Conservation (phyloP, 2,888 invertebrate species). For the Nymphalis c-album region DNA sequence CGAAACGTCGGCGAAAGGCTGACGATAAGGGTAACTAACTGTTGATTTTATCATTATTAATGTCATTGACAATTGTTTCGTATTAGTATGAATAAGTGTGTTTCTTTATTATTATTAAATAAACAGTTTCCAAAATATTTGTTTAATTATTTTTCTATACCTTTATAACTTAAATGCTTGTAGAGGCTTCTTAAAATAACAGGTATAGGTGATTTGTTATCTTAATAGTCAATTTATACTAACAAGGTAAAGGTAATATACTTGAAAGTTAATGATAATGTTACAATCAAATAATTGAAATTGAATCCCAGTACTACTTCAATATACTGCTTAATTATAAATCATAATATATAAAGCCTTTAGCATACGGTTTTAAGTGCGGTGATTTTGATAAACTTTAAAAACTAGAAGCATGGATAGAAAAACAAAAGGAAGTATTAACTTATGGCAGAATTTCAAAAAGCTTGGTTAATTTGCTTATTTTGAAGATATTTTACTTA, state of each 20-base stretch:
- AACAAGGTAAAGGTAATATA: conserved; percentile 13
- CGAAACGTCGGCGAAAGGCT: conserved; percentile 67
- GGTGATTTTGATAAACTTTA: too few relatives aligned
- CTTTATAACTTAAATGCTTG: conserved; percentile 23
- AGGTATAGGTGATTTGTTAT: neutral
- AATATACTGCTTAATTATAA: too few relatives aligned
- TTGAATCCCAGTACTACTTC: too few relatives aligned
- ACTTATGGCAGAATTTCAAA: too few relatives aligned
- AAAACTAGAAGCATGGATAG: neutral
- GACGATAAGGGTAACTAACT: conserved; percentile 77
- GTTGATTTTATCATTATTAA: conserved; percentile 48
- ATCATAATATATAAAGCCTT: too few relatives aligned
- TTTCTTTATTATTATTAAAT: conserved; percentile 68
- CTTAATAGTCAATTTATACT: conserved; percentile 8
- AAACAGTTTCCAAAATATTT: conserved; percentile 67
- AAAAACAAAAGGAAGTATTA: neutral
- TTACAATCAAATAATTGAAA: too few relatives aligned
- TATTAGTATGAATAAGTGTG: conserved; percentile 65
- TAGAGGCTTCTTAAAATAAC: neutral
- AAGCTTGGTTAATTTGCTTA: too few relatives aligned
- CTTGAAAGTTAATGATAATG: neutral
- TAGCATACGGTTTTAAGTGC: too few relatives aligned
- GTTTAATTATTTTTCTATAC: conserved; percentile 56
- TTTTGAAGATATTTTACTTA: too few relatives aligned
- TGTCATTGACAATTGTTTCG: conserved; percentile 58